Percentiles rank a stretch among this genome's conserved stretches.
These are phyloP conservation scores for Xenus cinereus DNA, from an alignment of 2,113 vertebrate species.

Conservation along the genomic window DNA sequence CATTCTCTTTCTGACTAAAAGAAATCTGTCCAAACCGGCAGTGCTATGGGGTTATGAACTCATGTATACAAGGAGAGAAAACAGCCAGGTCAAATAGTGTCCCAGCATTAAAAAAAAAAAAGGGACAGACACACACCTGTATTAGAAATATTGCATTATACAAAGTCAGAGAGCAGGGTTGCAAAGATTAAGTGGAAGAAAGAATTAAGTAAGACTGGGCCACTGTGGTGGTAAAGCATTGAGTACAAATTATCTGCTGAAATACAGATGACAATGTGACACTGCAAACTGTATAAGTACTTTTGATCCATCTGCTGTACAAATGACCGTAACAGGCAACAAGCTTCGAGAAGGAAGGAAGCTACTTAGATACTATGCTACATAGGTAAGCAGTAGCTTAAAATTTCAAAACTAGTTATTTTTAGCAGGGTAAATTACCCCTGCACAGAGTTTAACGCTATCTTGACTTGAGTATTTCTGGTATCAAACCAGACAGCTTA, in stretches of 20 bases:
- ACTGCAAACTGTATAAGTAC: not conserved
- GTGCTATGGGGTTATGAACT: not conserved
- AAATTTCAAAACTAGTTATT: not conserved
- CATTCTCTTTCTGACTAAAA: not conserved
- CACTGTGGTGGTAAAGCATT: not conserved
- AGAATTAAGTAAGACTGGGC: not conserved
- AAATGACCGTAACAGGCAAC: not conserved
- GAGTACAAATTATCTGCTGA: not conserved
- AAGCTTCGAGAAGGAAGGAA: not conserved
- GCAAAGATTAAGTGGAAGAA: not conserved
- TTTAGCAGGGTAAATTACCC: not conserved
- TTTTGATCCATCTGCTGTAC: not conserved
- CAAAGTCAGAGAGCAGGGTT: not conserved
- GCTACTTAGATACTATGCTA: not conserved
- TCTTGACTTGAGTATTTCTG: not conserved
- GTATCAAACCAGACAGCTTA: not conserved
- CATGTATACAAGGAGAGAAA: not conserved
- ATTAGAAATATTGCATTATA: not conserved
- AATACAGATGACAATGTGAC: not conserved
- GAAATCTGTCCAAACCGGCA: not conserved
- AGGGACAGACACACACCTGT: not conserved
- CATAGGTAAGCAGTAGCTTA: not conserved
- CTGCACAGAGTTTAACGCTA: not conserved
- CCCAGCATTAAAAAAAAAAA: not conserved
- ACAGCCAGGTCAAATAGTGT: not conserved